These are phyloP conservation scores for Mallotus villosus DNA, from an alignment of 2,797 vertebrate genomes.

Conservation along the genomic window DNA sequence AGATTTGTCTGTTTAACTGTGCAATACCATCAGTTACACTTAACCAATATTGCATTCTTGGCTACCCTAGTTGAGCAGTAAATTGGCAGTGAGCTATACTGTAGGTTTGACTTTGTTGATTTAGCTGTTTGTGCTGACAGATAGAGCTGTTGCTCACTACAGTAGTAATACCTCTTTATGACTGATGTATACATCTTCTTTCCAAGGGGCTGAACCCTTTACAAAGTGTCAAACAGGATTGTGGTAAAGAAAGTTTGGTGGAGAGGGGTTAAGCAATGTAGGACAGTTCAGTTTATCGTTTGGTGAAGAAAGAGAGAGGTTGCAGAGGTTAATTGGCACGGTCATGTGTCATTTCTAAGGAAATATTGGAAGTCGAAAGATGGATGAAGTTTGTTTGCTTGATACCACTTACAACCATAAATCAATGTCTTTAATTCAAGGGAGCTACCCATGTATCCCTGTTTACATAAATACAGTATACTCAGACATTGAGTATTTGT, in stretches of 20 bases:
- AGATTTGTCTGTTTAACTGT: conserved; percentile 8
- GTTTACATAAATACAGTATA: conserved; percentile 50
- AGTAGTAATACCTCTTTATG: background rate
- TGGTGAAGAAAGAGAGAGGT: conserved; percentile 15
- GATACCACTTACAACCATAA: conserved; percentile 44
- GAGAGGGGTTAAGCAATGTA: conserved; percentile 37
- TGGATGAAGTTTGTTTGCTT: conserved; percentile 45
- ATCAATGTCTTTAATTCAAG: conserved; percentile 51
- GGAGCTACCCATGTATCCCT: conserved; percentile 43
- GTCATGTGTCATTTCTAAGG: conserved; percentile 41
- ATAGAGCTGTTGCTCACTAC: background rate
- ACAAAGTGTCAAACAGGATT: conserved; percentile 37
- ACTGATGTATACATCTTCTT: conserved; percentile 24
- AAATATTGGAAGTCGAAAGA: conserved; percentile 52
- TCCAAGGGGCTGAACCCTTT: conserved; percentile 33
- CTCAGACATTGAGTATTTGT: conserved; percentile 46
- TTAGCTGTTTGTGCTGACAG: background rate
- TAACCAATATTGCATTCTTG: background rate
- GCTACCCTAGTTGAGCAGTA: background rate
- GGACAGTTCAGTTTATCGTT: conserved; percentile 29
- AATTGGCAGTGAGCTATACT: background rate
- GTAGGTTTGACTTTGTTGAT: too few species aligned
- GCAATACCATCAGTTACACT: conserved; percentile 18
- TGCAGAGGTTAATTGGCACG: conserved; percentile 18
- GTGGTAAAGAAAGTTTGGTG: conserved; percentile 36